Evolutionary conservation across 1,140 invertebrate species (phyloP), one percentile per base, ranked within the genome.

Genomic region (Magallana angulata): DNA sequence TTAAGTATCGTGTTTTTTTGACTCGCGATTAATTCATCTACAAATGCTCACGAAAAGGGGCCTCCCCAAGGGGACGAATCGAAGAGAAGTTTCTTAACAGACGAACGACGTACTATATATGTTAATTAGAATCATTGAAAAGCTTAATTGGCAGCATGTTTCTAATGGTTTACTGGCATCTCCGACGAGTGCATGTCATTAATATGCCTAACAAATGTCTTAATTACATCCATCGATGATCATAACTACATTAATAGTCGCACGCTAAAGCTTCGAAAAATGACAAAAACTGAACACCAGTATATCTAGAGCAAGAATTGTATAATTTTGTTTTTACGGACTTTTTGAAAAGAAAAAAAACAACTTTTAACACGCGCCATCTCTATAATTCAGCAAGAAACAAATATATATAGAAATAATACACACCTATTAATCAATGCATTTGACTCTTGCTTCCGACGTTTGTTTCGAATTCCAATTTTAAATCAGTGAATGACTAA

Each of bases 41-140:
- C 36, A 48, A 48, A 48, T 12, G 68, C 24, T 30, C 68, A 36
- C 24, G 24, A 76, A 12, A 48, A 30, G 60, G 24, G 68, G 68
- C 68, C 24, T 7, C 24, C 3, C 4, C 9, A 30, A 71, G 24
- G 68, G 68, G 36, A 76, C 24, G 64, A 11, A 36, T 71, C 36
- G 36, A 24, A 71, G 30, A 71, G 3, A 24, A 71, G 24, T 24
- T 76, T 12, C 12, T 76, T 30, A 24, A 76, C 36, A 24, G 24
- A 12, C 68, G 30, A 48, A 76, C 36, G 36, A 48, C 36, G 36
- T 5, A 48, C 36, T 48, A 48, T 48, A 12, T 76, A 76, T 76
- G 68, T 30, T 76, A 76, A 76, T 76, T 76, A 76, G 68, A 76
- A 76, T 30, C 68, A 76, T 76, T 76, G 68, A 16, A 64, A 64